Percentiles rank a stretch among this genome's conserved stretches.
These are phyloP conservation scores for Acronicta leporina DNA, from an alignment of 2,888 invertebrate genomes.

Conservation along the genomic window DNA sequence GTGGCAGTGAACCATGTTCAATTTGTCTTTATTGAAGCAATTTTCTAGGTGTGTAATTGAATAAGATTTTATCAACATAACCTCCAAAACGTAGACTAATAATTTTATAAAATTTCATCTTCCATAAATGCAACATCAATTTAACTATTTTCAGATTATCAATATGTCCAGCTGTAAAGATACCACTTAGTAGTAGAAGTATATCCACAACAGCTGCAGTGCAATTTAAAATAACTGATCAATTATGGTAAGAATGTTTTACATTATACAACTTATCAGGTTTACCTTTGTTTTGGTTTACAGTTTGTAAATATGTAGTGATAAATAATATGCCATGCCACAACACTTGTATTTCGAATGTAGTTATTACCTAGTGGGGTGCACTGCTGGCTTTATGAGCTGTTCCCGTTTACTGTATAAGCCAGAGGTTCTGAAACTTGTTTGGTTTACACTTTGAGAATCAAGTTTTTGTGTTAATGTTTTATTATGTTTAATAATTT, in stretches of 20 bases:
- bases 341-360: too few relatives aligned
- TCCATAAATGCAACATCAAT: background rate
- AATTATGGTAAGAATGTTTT: slow-evolving; percentile 73
- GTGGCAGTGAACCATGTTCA: slow-evolving; percentile 63
- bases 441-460: too few relatives aligned
- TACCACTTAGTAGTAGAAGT: slow-evolving; percentile 65
- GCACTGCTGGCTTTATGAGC: too few relatives aligned
- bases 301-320: too few relatives aligned
- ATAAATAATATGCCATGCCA: too few relatives aligned
- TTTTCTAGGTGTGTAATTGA: slow-evolving; percentile 70
- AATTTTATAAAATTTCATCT: background rate
- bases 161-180: slow-evolving; percentile 64
- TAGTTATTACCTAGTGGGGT: too few relatives aligned
- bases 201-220: slow-evolving; percentile 69
- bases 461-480: too few relatives aligned
- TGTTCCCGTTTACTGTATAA: too few relatives aligned
- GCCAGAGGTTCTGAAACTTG: too few relatives aligned
- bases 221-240: slow-evolving; percentile 81
- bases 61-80: slow-evolving; percentile 40
- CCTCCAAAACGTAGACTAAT: slow-evolving; percentile 35
- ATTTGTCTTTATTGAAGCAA: slow-evolving; percentile 74
- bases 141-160: slow-evolving; percentile 70
- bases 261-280: background rate
- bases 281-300: background rate
- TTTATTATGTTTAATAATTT: too few relatives aligned